These are phyloP conservation scores for Varecia variegata DNA, from an alignment of 2,797 vertebrate genomes.

Conservation along the genomic window DNA sequence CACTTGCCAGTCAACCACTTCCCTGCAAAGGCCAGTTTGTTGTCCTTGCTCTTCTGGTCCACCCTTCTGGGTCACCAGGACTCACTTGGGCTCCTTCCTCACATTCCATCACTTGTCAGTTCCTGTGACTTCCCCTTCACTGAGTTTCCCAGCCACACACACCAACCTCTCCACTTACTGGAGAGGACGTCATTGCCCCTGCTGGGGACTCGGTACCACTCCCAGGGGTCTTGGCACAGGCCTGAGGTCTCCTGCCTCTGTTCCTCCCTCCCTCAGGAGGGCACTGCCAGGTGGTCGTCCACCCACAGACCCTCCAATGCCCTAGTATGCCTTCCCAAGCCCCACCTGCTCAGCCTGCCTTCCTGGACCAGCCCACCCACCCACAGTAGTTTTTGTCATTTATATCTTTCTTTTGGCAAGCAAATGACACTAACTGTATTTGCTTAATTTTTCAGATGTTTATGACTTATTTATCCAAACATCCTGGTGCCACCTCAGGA, in stretches of 20 bases:
- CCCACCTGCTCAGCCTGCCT: background rate
- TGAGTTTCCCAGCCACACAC: background rate
- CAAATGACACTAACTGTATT: too few relatives aligned
- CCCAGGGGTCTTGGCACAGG: background rate
- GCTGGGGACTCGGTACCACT: accelerated
- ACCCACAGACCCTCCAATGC: background rate
- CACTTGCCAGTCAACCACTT: accelerated
- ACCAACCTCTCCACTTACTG: background rate
- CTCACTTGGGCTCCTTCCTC: background rate
- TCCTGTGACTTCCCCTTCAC: background rate
- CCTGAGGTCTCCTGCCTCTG: background rate
- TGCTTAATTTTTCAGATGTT: background rate
- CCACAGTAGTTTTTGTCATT: background rate
- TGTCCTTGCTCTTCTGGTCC: background rate
- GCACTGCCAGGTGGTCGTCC: background rate
- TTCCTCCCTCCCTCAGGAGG: background rate
- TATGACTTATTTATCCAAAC: background rate
- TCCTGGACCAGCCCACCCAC: too few relatives aligned
- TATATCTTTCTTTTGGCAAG: background rate
- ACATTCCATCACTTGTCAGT: background rate
- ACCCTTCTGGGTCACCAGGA: background rate
- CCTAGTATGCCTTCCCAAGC: background rate
- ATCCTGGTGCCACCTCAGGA: background rate
- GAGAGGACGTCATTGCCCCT: accelerated
- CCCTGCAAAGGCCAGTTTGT: accelerated